Evolutionary conservation across 2,113 vertebrate species (phyloP).

Genomic region (Amphiprion ocellaris): DNA sequence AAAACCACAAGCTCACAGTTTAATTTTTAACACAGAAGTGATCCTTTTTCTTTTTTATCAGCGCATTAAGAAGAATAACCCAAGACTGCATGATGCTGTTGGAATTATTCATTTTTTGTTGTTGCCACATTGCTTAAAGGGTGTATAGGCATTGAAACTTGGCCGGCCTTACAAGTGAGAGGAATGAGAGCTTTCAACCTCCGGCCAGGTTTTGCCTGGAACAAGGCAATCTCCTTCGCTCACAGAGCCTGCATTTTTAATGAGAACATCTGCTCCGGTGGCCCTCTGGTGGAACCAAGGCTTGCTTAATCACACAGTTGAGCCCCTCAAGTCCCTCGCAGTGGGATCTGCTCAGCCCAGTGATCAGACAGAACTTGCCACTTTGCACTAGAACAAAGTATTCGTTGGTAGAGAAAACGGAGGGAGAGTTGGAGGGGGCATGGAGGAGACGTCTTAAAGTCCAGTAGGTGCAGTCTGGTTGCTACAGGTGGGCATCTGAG

Average conservation of each 20-base stretch:
- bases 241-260: conserved; percentile 90
- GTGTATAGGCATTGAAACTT: conserved; percentile 71
- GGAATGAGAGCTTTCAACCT: conserved; percentile 82
- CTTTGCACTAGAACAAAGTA: conserved; percentile 52
- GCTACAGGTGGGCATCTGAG: conserved; percentile 33
- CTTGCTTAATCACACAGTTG: conserved; percentile 83
- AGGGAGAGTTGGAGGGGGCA: conserved; percentile 20
- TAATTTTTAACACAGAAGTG: conserved; percentile 34
- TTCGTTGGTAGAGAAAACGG: conserved; percentile 38
- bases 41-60: conserved; percentile 47
- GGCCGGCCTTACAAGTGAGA: conserved; percentile 71
- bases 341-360: conserved; percentile 81
- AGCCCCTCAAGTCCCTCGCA: conserved; percentile 76
- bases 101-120: conserved; percentile 73
- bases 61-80: conserved; percentile 58
- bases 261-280: conserved; percentile 88
- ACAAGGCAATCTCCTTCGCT: conserved; percentile 84
- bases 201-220: conserved; percentile 82
- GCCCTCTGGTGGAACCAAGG: conserved; percentile 78
- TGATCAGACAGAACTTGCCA: conserved; percentile 63
- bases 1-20: conserved; percentile 37
- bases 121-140: conserved; percentile 71
- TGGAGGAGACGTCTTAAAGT: conserved; percentile 33
- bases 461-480: conserved; percentile 11
- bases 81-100: conserved; percentile 49